These are phyloP conservation scores for Eulemur coronatus DNA, from an alignment of 2,797 vertebrate species.

Conservation along the genomic window DNA sequence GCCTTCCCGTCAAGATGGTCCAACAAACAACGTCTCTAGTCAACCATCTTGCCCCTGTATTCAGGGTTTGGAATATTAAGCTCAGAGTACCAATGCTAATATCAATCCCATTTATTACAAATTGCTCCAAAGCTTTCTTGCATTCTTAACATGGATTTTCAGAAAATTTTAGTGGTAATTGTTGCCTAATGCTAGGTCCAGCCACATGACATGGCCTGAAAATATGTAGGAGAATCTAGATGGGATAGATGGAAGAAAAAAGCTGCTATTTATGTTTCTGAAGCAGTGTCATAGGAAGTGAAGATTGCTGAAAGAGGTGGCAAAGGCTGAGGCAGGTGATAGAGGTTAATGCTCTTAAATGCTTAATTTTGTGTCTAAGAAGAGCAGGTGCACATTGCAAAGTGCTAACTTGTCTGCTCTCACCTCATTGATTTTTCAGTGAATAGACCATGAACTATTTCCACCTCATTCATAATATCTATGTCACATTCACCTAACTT, in stretches of 20 bases:
- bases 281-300: background rate
- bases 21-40: too few species aligned
- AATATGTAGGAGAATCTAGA: background rate
- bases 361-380: constrained; percentile 19
- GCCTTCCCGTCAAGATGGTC: too few species aligned
- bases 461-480: constrained; percentile 39
- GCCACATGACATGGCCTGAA: background rate
- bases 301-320: background rate
- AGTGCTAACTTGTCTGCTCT: background rate
- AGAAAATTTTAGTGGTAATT: background rate
- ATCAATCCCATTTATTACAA: background rate
- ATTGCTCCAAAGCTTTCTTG: background rate
- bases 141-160: background rate
- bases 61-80: background rate
- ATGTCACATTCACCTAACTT: constrained; percentile 34
- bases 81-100: background rate
- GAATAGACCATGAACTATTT: constrained; percentile 4
- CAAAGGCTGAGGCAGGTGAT: background rate
- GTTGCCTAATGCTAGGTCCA: background rate
- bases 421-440: constrained; percentile 54
- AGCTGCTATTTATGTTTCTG: background rate
- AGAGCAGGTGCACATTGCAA: background rate
- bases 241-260: background rate
- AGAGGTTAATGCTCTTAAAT: background rate
- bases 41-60: background rate